Evolutionary conservation across 1,140 invertebrate species (phyloP).

Genomic region (Rhopalosiphum maidis): DNA sequence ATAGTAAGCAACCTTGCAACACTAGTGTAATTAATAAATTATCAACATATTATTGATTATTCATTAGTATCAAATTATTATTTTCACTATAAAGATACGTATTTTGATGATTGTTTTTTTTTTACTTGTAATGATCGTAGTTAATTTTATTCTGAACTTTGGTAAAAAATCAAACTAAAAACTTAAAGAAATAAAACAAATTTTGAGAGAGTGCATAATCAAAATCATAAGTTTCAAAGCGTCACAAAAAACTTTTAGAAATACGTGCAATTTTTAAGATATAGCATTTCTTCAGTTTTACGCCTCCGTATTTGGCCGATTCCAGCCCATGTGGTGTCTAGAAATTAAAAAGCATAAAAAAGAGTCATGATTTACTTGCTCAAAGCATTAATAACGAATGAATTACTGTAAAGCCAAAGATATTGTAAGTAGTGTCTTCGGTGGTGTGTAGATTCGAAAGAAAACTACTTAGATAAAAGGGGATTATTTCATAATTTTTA

Average conservation of each 20-base stretch:
- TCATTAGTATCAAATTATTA: not conserved
- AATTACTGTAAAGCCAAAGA: too few species aligned
- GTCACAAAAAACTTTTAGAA: not conserved
- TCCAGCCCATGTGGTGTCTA: not conserved
- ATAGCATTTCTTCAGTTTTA: not conserved
- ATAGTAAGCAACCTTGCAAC: too few species aligned
- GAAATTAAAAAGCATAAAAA: too few species aligned
- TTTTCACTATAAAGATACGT: not conserved
- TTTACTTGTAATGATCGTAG: not conserved
- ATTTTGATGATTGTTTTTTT: not conserved
- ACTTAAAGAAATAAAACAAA: not conserved
- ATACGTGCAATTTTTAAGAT: not conserved
- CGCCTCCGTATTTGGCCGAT: accelerated
- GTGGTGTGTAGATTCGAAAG: too few species aligned
- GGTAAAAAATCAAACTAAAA: not conserved
- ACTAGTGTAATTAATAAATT: too few species aligned
- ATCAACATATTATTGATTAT: not conserved
- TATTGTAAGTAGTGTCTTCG: too few species aligned
- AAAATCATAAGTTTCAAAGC: not conserved
- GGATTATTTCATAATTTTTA: too few species aligned
- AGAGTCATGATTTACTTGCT: too few species aligned
- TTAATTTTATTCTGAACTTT: not conserved
- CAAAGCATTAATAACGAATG: too few species aligned
- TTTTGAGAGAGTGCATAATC: not conserved
- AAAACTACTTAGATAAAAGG: too few species aligned